Evolutionary conservation across 2,888 invertebrate genomes (phyloP), one percentile per base, ranked within the genome.

Genomic region (Dichetophora obliterata): DNA sequence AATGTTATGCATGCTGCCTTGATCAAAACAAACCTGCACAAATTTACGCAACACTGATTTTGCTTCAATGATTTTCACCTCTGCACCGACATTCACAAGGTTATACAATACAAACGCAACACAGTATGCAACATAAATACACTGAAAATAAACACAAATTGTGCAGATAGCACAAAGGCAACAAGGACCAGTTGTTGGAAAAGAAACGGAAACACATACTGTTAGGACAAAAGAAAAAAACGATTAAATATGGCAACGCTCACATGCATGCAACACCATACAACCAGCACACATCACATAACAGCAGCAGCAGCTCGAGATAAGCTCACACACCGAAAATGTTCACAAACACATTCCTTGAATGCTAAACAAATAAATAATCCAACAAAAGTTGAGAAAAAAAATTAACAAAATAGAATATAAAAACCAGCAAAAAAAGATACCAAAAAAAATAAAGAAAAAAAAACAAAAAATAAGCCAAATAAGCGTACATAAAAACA

Each of bases 11-110:
- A 11, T 14, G 43, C 4, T 43, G 2, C 11, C 43, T 43, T 43
- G 43, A 1, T 14, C 43, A 43, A 14, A 11, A 14, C 43, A 43
- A 43, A 43, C 43, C 43, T 11, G 43, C 43, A 43, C 11, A 11
- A 43, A 43, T 43, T 43, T 43, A 43, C 14, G 43, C 43, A 43
- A 43, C 11, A 43, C 43, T 43, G 54, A 61, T 69, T 77, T 63
- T 63, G 63, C 70, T 65, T 66, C 69, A 74, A 75, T 70, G 69
- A 77, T 69, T 70, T 74, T 77, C 65, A 74, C 69, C 59, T 43
- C 70, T 80, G 80, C 80, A 83, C 80, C 80, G 27, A 59, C 52
- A 54, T 50, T 22, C 54, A 54, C 57, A 66, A 31, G 31, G 22
- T 14, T 37, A 68, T 16, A 48, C 57, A 68, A 27, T 24, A 43